Evolutionary conservation across 2,797 vertebrate species (phyloP).

Genomic region (Hypotaenidia philippensis): DNA sequence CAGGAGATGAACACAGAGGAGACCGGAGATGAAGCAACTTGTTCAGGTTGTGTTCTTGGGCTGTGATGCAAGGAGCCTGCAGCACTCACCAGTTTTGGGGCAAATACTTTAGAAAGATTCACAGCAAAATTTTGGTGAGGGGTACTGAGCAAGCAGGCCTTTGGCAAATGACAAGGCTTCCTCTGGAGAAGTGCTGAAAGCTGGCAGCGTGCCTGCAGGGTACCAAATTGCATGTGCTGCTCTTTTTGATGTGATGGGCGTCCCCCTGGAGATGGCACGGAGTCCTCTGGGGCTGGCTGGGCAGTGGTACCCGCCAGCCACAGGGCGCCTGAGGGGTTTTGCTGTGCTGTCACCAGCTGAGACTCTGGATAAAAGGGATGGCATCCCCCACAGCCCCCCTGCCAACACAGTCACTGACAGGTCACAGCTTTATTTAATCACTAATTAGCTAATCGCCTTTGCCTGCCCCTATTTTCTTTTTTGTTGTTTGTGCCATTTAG

Average conservation of each 20-base stretch:
- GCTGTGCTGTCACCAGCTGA: background rate
- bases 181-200: background rate
- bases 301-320: background rate
- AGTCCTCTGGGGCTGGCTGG: background rate
- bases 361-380: background rate
- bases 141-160: background rate
- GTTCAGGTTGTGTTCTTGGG: background rate
- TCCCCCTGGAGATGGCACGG: rapidly evolving
- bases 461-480: background rate
- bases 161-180: background rate
- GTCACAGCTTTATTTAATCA: constrained; percentile 18
- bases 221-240: background rate
- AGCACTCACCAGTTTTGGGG: rapidly evolving
- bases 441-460: constrained; percentile 25
- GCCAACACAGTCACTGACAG: background rate
- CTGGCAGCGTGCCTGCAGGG: background rate
- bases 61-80: background rate
- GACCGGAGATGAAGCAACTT: background rate
- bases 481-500: background rate
- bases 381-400: background rate
- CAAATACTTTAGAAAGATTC: background rate
- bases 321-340: background rate
- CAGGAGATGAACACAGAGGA: background rate
- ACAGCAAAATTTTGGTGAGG: rapidly evolving
- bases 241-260: background rate